Evolutionary conservation across 2,797 vertebrate species (phyloP), one percentile per base, ranked within the genome.

Genomic region (Leptodactylus fallax): DNA sequence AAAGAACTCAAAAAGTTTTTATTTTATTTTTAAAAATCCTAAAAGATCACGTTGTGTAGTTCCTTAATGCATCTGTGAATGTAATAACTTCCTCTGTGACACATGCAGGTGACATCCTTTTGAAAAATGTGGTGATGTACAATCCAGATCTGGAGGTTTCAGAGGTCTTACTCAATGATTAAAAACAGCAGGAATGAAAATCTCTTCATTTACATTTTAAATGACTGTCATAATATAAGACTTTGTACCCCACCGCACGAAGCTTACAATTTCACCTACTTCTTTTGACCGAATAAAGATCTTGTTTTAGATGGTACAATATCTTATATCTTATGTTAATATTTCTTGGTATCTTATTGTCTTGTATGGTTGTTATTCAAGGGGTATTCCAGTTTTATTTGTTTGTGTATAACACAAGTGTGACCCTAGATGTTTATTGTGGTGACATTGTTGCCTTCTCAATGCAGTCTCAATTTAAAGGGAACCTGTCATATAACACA

Each of bases 141-240:
- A 65, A 78, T 86, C 60, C 60, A 87, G 53, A 81, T 74, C 56
- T 56, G 21, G 47, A 79, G 79, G 85, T 61, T 72, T 61, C 23
- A 53, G 79, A 76, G 85, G 79, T 87, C 79, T 56, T 87, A 51
- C 76, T 81, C 55, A 63, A 81, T 87, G 79, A 87, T 81, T 87
- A 81, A 87, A 87, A 87, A 74, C 85, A 81, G 85, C 85, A 61
- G 85, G 69, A 72, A 74, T 69, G n/a, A 58, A 69, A 71, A 86
- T 53, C 65, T 71, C 49, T 71, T 86, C 61, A 86, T 86, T 87
- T 87, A 61, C 85, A 87, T 80, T 61, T 81, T 87, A 87, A 79
- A 86, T 69, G 85, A 69, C 76, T 87, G n/a, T 60, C 63, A 71
- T 86, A 69, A 85, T 65, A 65, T 25, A 67, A 77, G 74, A 85